These are phyloP conservation scores for Falco cherrug DNA, from an alignment of 2,797 vertebrate genomes.

Conservation along the genomic window DNA sequence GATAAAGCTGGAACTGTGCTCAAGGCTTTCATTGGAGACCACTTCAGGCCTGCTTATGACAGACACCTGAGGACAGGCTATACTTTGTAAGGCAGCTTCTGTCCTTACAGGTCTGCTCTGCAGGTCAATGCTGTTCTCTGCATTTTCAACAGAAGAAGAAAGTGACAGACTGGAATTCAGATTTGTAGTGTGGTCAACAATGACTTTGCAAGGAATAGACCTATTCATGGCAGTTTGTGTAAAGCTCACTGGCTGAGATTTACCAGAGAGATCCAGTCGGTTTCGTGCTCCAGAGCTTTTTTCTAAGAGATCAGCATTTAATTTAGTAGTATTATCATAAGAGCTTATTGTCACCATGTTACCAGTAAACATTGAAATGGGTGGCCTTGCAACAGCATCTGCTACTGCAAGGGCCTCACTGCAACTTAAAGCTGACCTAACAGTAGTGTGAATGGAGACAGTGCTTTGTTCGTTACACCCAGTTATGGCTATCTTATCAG, in stretches of 20 bases:
- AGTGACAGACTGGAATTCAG: constrained; percentile 77
- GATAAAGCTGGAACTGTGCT: constrained; percentile 71
- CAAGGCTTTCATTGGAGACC: constrained; percentile 67
- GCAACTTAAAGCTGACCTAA: constrained; percentile 72
- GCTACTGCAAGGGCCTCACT: constrained; percentile 41
- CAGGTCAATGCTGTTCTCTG: constrained; percentile 71
- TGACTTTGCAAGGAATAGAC: constrained; percentile 86
- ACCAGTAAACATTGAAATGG: constrained; percentile 75
- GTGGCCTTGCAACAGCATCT: constrained; percentile 66
- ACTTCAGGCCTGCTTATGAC: constrained; percentile 83
- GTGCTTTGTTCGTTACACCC: constrained; percentile 71
- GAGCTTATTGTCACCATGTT: constrained; percentile 74
- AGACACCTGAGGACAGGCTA: constrained; percentile 82
- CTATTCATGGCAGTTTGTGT: constrained; percentile 77
- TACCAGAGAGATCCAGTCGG: constrained; percentile 71
- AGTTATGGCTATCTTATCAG: constrained; percentile 78
- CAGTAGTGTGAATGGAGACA: constrained; percentile 59
- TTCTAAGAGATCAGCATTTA: constrained; percentile 73
- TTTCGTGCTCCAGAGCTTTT: constrained; percentile 70
- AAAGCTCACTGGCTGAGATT: constrained; percentile 72
- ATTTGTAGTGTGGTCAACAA: constrained; percentile 83
- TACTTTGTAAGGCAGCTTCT: constrained; percentile 74
- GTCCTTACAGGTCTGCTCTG: constrained; percentile 75
- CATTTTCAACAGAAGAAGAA: constrained; percentile 70
- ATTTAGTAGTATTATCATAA: constrained; percentile 68